Evolutionary conservation across 1,140 invertebrate species (phyloP).

Genomic region (Eulimnadia texana): DNA sequence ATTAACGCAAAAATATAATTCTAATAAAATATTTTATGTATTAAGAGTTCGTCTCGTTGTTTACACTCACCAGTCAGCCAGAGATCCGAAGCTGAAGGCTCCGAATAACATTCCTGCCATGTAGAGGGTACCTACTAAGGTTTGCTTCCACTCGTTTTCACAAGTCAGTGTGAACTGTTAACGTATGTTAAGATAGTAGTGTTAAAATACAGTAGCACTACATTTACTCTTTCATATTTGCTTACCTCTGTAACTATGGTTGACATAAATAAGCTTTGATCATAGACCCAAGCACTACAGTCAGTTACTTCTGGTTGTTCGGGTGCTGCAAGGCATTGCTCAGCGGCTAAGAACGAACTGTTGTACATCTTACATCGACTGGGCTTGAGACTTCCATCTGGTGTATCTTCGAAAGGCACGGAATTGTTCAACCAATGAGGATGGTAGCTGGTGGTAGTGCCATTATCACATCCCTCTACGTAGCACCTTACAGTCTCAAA

Average conservation of each 20-base stretch:
- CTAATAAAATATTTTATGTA: too few relatives aligned
- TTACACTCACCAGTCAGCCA: constrained; percentile 14
- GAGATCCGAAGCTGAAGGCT: constrained; percentile 3
- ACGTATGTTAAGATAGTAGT: too few relatives aligned
- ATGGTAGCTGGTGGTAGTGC: not conserved
- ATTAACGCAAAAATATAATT: not conserved
- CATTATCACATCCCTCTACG: constrained; percentile 3
- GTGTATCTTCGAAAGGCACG: not conserved
- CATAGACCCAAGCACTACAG: constrained; percentile 7
- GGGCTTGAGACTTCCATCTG: not conserved
- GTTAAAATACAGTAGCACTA: too few relatives aligned
- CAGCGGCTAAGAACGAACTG: not conserved
- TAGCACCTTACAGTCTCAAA: not conserved
- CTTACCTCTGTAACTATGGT: constrained; percentile 14
- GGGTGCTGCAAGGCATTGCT: not conserved
- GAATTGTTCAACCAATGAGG: not conserved
- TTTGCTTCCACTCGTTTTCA: constrained; percentile 12
- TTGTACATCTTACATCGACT: constrained; percentile 2
- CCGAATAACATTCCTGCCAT: constrained; percentile 16
- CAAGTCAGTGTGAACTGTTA: constrained; percentile 10
- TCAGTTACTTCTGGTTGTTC: not conserved
- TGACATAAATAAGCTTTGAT: not conserved
- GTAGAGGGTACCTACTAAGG: constrained; percentile 3
- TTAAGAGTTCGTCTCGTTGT: too few relatives aligned
- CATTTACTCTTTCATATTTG: too few relatives aligned